Evolutionary conservation across 2,888 invertebrate genomes (phyloP), one percentile per base, ranked within the genome.

Genomic region (Caenorhabditis plicata): DNA sequence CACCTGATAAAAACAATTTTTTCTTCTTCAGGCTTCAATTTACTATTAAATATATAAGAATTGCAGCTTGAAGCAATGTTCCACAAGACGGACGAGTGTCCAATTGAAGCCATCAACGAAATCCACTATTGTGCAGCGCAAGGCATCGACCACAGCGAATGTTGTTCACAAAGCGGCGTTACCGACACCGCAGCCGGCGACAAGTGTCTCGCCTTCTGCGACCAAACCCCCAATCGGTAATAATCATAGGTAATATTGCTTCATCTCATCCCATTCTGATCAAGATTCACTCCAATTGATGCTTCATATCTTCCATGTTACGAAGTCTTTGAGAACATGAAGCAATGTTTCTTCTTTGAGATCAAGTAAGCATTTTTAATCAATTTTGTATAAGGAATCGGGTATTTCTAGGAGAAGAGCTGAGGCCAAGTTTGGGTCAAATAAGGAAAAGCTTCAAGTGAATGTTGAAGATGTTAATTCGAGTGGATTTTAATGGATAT

Each of bases 81-180:
- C 56, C 68, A 69, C 46, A 62, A 63, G 23, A 41, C 42, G 0
- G 69, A 73, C 50, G 57, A 48, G 7, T 75, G 75, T 39, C 75
- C 75, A 4, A 64, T 75, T 32, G 69, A 70, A 13, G 74, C 75
- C 1, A 54, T 73, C 27, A 69, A 73, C 31, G 75, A 75, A 40
- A 68, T 75, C 20, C 75, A 75, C 38, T 75, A 58, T 44, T 74
- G 74, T 51, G 74, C 74, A 9, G 74, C 72, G 8, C 70, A 71
- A 47, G 70, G 73, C 22, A 46, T 66, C 5, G 72, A 73, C 45
- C 73, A 73, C 38, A 29, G 53, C 5, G 26, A 54, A 43, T 68
- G 67, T 38, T 68, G 67, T 41, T 19, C 50, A 9, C n/a, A 39
- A 2, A 47, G 44, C 7, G 68, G 68, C 11, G 62, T 68, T 4